Evolutionary conservation across 2,113 vertebrate species (phyloP).

Genomic region (Plotosus lineatus): DNA sequence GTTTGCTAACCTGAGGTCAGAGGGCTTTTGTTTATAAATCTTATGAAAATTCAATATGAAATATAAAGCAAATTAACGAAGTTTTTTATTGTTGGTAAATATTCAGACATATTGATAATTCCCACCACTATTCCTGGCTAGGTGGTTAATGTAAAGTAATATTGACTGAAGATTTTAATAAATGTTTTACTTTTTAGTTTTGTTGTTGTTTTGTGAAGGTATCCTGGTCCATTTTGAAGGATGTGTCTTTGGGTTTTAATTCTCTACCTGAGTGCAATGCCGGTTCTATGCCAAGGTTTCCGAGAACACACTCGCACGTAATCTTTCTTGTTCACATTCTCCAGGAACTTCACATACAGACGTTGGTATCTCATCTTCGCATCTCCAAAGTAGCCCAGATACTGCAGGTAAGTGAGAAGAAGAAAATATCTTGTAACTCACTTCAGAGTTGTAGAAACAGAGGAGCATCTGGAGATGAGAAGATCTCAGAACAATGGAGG

Average conservation of each 20-base stretch:
- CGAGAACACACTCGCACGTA: slow-evolving; percentile 88
- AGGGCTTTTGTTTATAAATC: background rate
- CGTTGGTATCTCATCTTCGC: slow-evolving; percentile 90
- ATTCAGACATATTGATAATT: background rate
- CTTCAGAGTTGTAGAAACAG: background rate
- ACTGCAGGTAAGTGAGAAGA: slow-evolving; percentile 65
- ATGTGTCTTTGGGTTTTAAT: background rate
- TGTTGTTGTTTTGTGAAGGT: background rate
- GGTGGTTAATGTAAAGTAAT: background rate
- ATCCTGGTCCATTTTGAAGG: background rate
- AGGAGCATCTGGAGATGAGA: background rate
- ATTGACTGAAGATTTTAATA: background rate
- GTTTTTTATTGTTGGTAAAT: background rate
- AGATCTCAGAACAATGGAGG: background rate
- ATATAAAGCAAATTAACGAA: background rate
- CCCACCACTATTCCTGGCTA: background rate
- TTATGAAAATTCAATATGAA: background rate
- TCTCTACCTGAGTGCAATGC: slow-evolving; percentile 79
- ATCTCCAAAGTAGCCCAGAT: slow-evolving; percentile 90
- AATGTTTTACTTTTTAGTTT: background rate
- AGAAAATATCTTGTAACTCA: background rate
- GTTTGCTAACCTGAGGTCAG: background rate
- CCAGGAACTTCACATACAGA: slow-evolving; percentile 91
- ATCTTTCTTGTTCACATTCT: slow-evolving; percentile 93
- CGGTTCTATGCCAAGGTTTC: slow-evolving; percentile 85